Percentiles rank a stretch among this genome's conserved stretches.
These are phyloP conservation scores for Idaea aversata DNA, from an alignment of 2,888 invertebrate species.

Conservation along the genomic window DNA sequence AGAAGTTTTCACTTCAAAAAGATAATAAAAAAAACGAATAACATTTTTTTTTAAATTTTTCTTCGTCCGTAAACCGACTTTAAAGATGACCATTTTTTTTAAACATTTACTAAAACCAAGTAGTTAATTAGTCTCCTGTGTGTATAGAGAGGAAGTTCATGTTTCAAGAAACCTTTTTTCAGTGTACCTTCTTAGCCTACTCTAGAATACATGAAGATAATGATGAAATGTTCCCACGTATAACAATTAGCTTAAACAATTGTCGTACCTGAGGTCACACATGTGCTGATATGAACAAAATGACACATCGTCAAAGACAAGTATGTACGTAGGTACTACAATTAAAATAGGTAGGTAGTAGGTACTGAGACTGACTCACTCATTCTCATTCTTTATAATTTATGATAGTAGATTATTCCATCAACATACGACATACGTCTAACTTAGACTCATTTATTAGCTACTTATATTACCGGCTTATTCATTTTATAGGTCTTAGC, in stretches of 20 bases:
- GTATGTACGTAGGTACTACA: constrained; percentile 9
- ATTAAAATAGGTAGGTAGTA: background rate
- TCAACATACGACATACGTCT: background rate
- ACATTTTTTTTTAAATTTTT: too few relatives aligned
- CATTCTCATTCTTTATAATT: background rate
- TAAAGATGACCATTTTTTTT: too few relatives aligned
- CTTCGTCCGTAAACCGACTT: too few relatives aligned
- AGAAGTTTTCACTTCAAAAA: too few relatives aligned
- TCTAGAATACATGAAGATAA: background rate
- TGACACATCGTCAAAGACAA: constrained; percentile 21
- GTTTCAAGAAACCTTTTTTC: too few relatives aligned
- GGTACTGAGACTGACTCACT: background rate
- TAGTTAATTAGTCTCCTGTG: too few relatives aligned
- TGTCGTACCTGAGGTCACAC: constrained; percentile 6
- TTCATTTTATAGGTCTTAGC: too few relatives aligned
- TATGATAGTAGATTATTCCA: background rate
- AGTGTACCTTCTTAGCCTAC: too few relatives aligned
- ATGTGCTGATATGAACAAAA: constrained; percentile 9
- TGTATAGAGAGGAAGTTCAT: too few relatives aligned
- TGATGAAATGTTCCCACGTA: background rate
- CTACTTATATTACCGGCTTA: background rate
- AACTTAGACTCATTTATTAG: background rate
- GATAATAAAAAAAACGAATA: too few relatives aligned
- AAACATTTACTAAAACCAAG: too few relatives aligned
- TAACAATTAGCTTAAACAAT: constrained; percentile 10